Evolutionary conservation across 2,797 vertebrate genomes (phyloP).

Genomic region (Micropoecilia bifurca): DNA sequence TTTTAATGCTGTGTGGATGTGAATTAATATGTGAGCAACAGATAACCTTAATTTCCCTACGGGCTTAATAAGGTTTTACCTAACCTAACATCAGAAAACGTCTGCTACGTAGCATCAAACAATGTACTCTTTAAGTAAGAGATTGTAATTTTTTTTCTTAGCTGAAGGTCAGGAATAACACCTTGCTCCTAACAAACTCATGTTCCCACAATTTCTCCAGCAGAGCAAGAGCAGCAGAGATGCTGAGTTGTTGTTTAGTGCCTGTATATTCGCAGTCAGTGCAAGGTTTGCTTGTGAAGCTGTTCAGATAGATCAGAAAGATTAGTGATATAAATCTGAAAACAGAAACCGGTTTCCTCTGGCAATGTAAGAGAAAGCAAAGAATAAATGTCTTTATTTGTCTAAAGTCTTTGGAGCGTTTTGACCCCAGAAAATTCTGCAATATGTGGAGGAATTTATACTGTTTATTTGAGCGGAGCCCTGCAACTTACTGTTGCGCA

Average conservation of each 20-base stretch:
- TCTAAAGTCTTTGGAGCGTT: slow-evolving; percentile 70
- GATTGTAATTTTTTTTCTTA: slow-evolving; percentile 14
- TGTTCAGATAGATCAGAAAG: slow-evolving; percentile 67
- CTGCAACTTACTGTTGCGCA: slow-evolving; percentile 63
- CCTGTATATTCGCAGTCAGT: slow-evolving; percentile 61
- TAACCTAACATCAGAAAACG: slow-evolving; percentile 16
- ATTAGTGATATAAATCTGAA: slow-evolving; percentile 67
- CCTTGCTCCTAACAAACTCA: slow-evolving; percentile 27
- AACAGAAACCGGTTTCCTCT: slow-evolving; percentile 69
- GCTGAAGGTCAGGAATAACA: slow-evolving; percentile 47
- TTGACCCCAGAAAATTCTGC: slow-evolving; percentile 64
- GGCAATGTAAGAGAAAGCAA: slow-evolving; percentile 53
- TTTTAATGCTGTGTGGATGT: no score
- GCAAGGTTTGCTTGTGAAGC: slow-evolving; percentile 68
- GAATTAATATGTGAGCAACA: no score
- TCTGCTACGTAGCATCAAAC: slow-evolving; percentile 3
- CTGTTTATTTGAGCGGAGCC: slow-evolving; percentile 78
- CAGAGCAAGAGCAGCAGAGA: slow-evolving; percentile 38
- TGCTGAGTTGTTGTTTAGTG: slow-evolving; percentile 76
- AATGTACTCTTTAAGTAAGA: slow-evolving; percentile 17
- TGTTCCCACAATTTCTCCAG: slow-evolving; percentile 58
- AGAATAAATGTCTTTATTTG: slow-evolving; percentile 70
- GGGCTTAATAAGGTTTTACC: no score
- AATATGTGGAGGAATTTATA: slow-evolving; percentile 74
- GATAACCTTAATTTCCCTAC: no score